Evolutionary conservation across 2,797 vertebrate genomes (phyloP), one percentile per base, ranked within the genome.

Genomic region (Amblyopsis hoosieri): DNA sequence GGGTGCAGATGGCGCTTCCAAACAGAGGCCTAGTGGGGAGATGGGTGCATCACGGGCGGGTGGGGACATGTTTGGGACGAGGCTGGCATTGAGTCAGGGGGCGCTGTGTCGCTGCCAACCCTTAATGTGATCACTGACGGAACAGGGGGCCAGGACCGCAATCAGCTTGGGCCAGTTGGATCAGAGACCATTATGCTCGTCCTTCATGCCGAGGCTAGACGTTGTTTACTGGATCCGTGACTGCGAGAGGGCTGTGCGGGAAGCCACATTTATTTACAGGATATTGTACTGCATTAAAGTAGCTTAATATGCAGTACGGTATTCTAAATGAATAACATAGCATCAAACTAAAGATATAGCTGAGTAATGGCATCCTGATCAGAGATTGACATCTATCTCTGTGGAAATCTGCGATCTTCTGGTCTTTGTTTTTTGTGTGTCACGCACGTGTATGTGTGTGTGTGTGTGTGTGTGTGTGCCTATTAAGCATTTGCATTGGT

Each of bases 51-150:
- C 66, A 65, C 75, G 14, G 59, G 55, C 2, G 59, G 63, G 74
- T 19, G 33, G n/a, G 29, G 79, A 49, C 14, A 49, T 17, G 52
- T 58, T 63, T 64, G 71, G 82, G 55, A 10, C 53, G 68, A 75
- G 67, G 55, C 76, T 89, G 86, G 76, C 85, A 68, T 8, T 0
- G 31, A 72, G 75, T 85, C 82, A 79, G 70, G 63, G 60, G 6
- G 46, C 69, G 77, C 72, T 58, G 15, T 49, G 17, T 51, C 46
- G 60, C 69, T 84, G 85, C 76, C 79, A 75, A 62, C 67, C 54
- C 33, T 66, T 83, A 80, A 77, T 81, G 47, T n/a, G 46, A 77
- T 80, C 70, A 62, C 64, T 64, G 74, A 63, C 70, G 58, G 66
- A 77, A 54, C 50, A 64, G 69, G 62, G 67, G 81, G 78, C 71